Evolutionary conservation across 1,140 invertebrate genomes (phyloP).

Genomic region (Procambarus virginalis): DNA sequence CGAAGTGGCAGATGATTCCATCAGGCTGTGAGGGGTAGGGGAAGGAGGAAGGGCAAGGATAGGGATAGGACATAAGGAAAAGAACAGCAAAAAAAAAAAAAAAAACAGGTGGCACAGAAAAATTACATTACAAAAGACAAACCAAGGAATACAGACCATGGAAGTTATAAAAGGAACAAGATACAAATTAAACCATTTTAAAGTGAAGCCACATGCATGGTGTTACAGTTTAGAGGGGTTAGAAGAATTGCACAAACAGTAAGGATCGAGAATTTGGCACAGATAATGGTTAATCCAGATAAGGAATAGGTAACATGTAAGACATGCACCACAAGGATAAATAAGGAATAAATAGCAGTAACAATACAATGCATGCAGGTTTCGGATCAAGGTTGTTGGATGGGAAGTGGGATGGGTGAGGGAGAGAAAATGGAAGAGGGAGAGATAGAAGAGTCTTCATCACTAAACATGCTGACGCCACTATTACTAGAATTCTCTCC

Average conservation of each 20-base stretch:
- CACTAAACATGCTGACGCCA: constrained; percentile 54
- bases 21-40: constrained; percentile 65
- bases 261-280: not conserved
- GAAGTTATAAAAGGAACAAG: not conserved
- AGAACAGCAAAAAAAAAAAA: constrained; percentile 11
- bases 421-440: constrained; percentile 9
- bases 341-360: not conserved
- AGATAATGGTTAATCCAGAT: not conserved
- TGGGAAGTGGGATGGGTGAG: not conserved
- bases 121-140: not conserved
- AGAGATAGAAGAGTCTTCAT: constrained; percentile 51
- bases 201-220: constrained; percentile 8
- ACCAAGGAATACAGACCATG: not conserved
- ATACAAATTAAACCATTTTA: not conserved
- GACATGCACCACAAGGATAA: not conserved
- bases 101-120: not conserved
- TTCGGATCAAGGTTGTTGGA: constrained; percentile 1
- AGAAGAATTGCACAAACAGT: not conserved
- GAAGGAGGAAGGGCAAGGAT: constrained; percentile 43
- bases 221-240: not conserved
- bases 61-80: constrained; percentile 39
- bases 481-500: constrained; percentile 39
- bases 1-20: constrained; percentile 66
- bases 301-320: not conserved
- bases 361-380: not conserved